Evolutionary conservation across 2,797 vertebrate species (phyloP).

Genomic region (Psittacula echo): DNA sequence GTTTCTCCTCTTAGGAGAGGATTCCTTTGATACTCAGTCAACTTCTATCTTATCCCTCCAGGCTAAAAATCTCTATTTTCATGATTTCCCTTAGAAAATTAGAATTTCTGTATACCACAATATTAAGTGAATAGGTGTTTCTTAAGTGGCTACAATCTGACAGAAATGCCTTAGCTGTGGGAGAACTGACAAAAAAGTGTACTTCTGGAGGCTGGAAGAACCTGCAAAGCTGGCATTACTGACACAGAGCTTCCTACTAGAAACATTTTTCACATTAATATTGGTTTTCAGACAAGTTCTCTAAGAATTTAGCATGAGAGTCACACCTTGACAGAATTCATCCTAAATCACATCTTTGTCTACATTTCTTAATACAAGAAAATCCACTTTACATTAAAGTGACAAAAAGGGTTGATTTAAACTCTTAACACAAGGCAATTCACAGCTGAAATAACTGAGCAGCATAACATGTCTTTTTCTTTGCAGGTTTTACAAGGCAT

Average conservation of each 20-base stretch:
- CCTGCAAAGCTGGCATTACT: neutral
- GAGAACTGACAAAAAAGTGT: slow-evolving; percentile 57
- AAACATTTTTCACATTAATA: slow-evolving; percentile 65
- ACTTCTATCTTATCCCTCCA: slow-evolving; percentile 52
- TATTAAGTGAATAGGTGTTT: slow-evolving; percentile 68
- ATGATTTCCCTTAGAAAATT: slow-evolving; percentile 68
- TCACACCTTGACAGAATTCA: slow-evolving; percentile 64
- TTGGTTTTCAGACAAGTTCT: slow-evolving; percentile 44
- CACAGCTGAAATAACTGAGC: slow-evolving; percentile 55
- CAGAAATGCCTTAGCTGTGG: slow-evolving; percentile 56
- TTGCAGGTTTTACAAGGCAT: slow-evolving; percentile 3
- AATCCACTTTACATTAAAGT: slow-evolving; percentile 59
- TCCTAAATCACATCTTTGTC: slow-evolving; percentile 75
- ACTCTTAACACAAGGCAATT: slow-evolving; percentile 56
- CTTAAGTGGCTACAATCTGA: slow-evolving; percentile 63
- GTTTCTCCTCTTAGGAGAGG: slow-evolving; percentile 53
- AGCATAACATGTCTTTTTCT: slow-evolving; percentile 12
- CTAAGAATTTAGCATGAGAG: slow-evolving; percentile 41
- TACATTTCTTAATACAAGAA: slow-evolving; percentile 68
- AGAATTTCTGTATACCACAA: slow-evolving; percentile 64
- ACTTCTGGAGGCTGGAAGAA: slow-evolving; percentile 37
- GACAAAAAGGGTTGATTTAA: slow-evolving; percentile 73
- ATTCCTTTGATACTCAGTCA: slow-evolving; percentile 70
- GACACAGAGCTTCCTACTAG: slow-evolving; percentile 52
- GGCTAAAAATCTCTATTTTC: slow-evolving; percentile 72